A percentile compares a stretch with the other conserved stretches of the same genome.
phyloP scores from a whole-genome alignment of 2,113 vertebrate genomes.

The Pontoporia blainvillei region DNA sequence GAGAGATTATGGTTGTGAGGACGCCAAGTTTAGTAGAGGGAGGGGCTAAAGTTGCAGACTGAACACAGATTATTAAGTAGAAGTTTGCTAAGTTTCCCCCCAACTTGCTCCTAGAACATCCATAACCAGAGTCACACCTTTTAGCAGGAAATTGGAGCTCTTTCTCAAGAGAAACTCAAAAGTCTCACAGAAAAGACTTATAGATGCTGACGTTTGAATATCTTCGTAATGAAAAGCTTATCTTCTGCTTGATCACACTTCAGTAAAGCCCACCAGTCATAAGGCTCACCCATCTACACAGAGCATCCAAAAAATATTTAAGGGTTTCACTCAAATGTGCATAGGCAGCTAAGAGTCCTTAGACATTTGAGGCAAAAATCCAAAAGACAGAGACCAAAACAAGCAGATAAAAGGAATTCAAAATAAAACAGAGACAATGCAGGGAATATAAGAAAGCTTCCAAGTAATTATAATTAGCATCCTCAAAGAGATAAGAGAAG shows the following conservation, averaged over 20 bases:
- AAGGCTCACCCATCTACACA: neutral
- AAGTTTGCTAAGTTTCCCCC: neutral
- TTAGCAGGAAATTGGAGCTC: neutral
- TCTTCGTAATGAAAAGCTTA: neutral
- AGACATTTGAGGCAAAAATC: neutral
- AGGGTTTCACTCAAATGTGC: neutral
- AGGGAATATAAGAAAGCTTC: neutral
- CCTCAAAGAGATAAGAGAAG: neutral
- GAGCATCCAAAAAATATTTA: neutral
- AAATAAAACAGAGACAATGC: neutral
- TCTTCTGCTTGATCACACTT: neutral
- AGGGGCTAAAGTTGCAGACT: neutral
- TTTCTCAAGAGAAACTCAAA: neutral
- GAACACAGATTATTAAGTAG: neutral
- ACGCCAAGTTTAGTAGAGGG: neutral
- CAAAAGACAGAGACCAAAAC: constrained; percentile 13
- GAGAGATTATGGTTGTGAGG: constrained; percentile 10
- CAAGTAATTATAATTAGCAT: constrained; percentile 28
- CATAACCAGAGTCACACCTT: neutral
- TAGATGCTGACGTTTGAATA: neutral
- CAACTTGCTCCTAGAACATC: neutral
- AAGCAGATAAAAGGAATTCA: constrained; percentile 1
- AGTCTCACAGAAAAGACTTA: neutral
- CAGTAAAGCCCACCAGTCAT: neutral
- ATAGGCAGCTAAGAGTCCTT: neutral